Percentiles rank a stretch among this genome's conserved stretches.
These are phyloP conservation scores for Aythya fuligula DNA, from an alignment of 2,797 vertebrate species.

Conservation along the genomic window DNA sequence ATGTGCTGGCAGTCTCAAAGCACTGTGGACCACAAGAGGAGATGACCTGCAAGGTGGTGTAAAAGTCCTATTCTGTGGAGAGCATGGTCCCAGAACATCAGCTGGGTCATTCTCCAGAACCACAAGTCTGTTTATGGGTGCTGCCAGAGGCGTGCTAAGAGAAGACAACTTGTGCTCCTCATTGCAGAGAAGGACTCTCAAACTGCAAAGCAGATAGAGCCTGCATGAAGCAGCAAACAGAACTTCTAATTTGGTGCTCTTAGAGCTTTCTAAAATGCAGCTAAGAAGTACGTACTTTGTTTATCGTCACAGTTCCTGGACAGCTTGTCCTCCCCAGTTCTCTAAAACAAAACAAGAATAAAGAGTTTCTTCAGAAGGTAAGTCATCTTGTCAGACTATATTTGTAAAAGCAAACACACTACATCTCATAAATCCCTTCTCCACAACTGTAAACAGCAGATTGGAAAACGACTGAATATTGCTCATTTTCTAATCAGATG, in stretches of 20 bases:
- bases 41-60: accelerated
- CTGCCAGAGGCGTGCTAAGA: background rate
- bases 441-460: conserved; percentile 32
- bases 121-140: background rate
- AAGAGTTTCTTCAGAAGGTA: conserved; percentile 25
- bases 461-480: conserved; percentile 40
- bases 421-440: conserved; percentile 32
- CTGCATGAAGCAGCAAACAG: background rate
- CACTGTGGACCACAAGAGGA: background rate
- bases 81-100: background rate
- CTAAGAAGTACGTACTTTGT: background rate
- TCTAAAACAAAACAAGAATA: conserved; percentile 20
- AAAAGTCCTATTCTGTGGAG: background rate
- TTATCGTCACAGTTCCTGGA: conserved; percentile 12
- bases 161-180: background rate
- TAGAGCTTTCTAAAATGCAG: background rate
- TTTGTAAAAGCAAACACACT: conserved; percentile 16
- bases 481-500: conserved; percentile 52
- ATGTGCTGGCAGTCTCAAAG: background rate
- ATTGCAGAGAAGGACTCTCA: background rate
- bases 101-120: background rate
- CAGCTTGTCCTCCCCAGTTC: conserved; percentile 40
- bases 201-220: background rate
- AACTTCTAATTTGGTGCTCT: conserved; percentile 2
- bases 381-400: conserved; percentile 13